Evolutionary conservation across 2,113 vertebrate genomes (phyloP).

Genomic region (Paralichthys olivaceus): DNA sequence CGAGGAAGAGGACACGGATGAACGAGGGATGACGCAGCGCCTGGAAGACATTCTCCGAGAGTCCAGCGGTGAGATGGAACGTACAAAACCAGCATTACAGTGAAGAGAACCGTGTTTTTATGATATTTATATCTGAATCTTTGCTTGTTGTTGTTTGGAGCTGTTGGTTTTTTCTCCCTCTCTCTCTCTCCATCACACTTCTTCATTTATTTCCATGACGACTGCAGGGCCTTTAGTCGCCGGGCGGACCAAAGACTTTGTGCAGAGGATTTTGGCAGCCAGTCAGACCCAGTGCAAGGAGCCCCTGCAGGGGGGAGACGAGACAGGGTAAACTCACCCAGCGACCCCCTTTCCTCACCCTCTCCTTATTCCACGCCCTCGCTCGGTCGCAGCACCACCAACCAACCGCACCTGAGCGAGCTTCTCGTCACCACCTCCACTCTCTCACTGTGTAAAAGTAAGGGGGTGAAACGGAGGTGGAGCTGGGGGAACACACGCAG

Average conservation of each 20-base stretch:
- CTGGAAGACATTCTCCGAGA: constrained; percentile 80
- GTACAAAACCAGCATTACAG: too few relatives aligned
- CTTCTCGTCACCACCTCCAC: constrained; percentile 3
- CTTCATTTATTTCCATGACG: constrained; percentile 7
- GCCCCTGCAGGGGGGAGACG: constrained; percentile 27
- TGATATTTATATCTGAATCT: neutral
- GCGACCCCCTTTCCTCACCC: neutral
- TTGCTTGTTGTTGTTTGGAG: neutral
- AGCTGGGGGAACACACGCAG: neutral
- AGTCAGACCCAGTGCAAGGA: constrained; percentile 64
- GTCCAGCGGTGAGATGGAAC: constrained; percentile 73
- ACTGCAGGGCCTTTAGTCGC: constrained; percentile 79
- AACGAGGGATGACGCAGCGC: constrained; percentile 78
- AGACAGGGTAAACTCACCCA: constrained; percentile 43
- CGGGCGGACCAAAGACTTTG: constrained; percentile 84
- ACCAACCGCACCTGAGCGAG: constrained; percentile 7
- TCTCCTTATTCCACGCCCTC: neutral
- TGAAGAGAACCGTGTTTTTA: neutral
- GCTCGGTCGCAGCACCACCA: constrained; percentile 5
- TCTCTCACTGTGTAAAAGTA: neutral
- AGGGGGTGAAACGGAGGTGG: constrained; percentile 7
- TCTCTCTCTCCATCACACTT: neutral
- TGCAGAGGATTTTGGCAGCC: constrained; percentile 80
- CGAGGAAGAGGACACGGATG: constrained; percentile 69
- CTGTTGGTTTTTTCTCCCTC: neutral